These are phyloP conservation scores for Agriopis leucophaearia DNA, from an alignment of 2,888 invertebrate genomes.

Conservation along the genomic window DNA sequence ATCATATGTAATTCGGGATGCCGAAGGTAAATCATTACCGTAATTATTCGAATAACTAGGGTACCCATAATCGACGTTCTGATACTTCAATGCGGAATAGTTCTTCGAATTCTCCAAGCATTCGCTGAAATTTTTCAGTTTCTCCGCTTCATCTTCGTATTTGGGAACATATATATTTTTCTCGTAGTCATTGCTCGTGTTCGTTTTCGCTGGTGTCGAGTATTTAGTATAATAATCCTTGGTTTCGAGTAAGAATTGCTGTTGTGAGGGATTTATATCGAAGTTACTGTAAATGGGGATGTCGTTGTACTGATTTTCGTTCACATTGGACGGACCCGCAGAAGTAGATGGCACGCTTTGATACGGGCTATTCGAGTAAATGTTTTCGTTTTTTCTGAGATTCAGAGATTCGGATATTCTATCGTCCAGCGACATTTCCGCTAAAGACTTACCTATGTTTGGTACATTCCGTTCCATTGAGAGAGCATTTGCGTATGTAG, in stretches of 20 bases:
- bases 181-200: slow-evolving; percentile 68
- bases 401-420: slow-evolving; percentile 81
- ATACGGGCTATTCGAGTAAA: slow-evolving; percentile 66
- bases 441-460: slow-evolving; percentile 56
- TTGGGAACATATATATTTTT: slow-evolving; percentile 81
- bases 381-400: slow-evolving; percentile 76
- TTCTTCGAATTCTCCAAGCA: slow-evolving; percentile 77
- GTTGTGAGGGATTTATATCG: slow-evolving; percentile 69
- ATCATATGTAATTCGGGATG: slow-evolving; percentile 66
- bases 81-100: slow-evolving; percentile 77
- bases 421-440: slow-evolving; percentile 79
- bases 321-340: slow-evolving; percentile 45
- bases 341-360: slow-evolving; percentile 57
- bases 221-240: slow-evolving; percentile 79
- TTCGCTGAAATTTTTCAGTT: slow-evolving; percentile 75
- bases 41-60: slow-evolving; percentile 54
- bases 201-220: slow-evolving; percentile 65
- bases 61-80: slow-evolving; percentile 69
- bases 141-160: slow-evolving; percentile 71
- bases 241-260: slow-evolving; percentile 75
- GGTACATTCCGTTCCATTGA: slow-evolving; percentile 60
- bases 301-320: slow-evolving; percentile 62
- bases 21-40: slow-evolving; percentile 44
- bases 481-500: slow-evolving; percentile 59
- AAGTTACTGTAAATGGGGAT: slow-evolving; percentile 73